phyloP scores from a whole-genome alignment of 2,888 invertebrate species.

The Tuberolachnus salignus region DNA sequence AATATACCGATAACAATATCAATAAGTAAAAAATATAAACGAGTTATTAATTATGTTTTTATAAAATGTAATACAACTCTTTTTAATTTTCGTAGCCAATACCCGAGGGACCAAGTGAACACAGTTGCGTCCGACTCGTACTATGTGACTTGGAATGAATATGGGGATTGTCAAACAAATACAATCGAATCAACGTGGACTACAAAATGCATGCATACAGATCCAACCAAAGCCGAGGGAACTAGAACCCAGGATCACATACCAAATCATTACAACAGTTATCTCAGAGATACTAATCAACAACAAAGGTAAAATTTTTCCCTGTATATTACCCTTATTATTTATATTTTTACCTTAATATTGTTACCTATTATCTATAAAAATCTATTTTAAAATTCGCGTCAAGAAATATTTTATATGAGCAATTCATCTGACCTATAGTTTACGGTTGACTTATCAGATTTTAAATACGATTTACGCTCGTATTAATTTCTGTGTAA shows the following conservation, averaged over 20 bases:
- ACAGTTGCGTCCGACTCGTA: background rate
- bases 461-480: no score
- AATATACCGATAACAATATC: no score
- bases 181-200: constrained; percentile 2
- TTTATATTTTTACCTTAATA: no score
- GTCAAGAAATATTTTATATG: no score
- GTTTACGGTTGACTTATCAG: no score
- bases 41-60: background rate
- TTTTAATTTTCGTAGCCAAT: background rate
- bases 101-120: background rate
- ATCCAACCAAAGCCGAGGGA: background rate
- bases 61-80: background rate
- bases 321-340: no score
- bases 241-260: background rate
- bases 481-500: no score
- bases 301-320: background rate
- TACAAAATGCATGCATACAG: background rate
- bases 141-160: constrained; percentile 5
- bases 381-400: no score
- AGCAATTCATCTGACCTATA: no score
- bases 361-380: no score
- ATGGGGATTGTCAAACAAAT: constrained; percentile 6
- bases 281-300: background rate
- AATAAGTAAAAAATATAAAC: no score
- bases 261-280: background rate